Evolutionary conservation across 2,888 invertebrate species (phyloP).

Genomic region (Halictus quadricinctus): DNA sequence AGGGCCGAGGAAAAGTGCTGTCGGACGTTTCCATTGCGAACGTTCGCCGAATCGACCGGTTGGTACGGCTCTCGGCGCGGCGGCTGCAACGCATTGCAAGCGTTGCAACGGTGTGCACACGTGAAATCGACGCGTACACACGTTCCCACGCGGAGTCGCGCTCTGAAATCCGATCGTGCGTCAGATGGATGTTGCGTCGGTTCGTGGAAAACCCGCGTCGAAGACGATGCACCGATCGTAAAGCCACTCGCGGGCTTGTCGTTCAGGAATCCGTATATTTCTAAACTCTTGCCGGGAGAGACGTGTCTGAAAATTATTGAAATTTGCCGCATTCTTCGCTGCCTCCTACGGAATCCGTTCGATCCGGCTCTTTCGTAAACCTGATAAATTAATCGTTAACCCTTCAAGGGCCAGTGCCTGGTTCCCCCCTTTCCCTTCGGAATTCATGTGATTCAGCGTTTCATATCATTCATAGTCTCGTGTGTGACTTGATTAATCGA

Average conservation of each 20-base stretch:
- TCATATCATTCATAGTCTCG: no score
- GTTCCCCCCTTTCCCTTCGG: no score
- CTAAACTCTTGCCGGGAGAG: neutral
- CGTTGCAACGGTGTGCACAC: neutral
- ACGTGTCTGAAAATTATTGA: slow-evolving; percentile 8
- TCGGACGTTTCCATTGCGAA: neutral
- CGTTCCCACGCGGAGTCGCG: slow-evolving; percentile 48
- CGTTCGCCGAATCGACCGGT: slow-evolving; percentile 16
- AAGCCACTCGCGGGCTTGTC: neutral
- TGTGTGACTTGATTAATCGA: no score
- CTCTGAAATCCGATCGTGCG: slow-evolving; percentile 49
- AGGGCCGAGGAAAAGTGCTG: neutral
- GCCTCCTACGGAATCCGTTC: neutral
- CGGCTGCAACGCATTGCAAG: neutral
- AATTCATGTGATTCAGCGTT: no score
- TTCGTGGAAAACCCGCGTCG: slow-evolving; percentile 32
- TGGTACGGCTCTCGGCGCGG: slow-evolving; percentile 10
- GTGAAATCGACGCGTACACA: slow-evolving; percentile 43
- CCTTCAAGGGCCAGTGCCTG: no score
- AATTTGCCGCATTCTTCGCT: neutral
- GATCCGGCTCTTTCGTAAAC: neutral
- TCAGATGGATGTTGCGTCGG: slow-evolving; percentile 30
- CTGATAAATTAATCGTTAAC: no score
- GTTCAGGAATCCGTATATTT: slow-evolving; percentile 23
- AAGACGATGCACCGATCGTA: neutral